phyloP scores from a whole-genome alignment of 2,797 vertebrate genomes.

The Phalanger gymnotis region DNA sequence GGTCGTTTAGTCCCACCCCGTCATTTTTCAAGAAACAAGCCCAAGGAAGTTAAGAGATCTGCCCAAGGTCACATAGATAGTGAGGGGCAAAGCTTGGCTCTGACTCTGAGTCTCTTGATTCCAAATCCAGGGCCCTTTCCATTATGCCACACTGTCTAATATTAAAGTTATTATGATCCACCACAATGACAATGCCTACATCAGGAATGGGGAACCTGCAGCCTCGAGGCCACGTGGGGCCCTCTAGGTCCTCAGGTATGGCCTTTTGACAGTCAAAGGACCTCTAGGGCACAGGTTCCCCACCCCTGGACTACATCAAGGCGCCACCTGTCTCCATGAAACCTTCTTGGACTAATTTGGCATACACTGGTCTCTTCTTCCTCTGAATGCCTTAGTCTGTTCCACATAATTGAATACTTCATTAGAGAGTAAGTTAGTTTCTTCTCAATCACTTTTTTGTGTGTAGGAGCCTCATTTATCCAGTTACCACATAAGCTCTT shows the following conservation, averaged over 20 bases:
- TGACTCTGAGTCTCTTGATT: not conserved
- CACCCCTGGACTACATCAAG: not conserved
- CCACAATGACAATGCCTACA: not conserved
- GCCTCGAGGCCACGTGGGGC: too few species aligned
- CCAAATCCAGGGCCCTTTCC: not conserved
- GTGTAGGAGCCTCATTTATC: not conserved
- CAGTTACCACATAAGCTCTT: not conserved
- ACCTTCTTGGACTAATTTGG: not conserved
- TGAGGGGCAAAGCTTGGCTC: not conserved
- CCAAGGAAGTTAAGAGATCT: not conserved
- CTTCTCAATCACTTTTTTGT: not conserved
- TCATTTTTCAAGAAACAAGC: not conserved
- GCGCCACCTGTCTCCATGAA: not conserved
- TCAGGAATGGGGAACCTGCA: too few species aligned
- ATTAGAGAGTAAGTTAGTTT: not conserved
- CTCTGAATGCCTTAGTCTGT: not conserved
- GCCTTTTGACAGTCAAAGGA: too few species aligned
- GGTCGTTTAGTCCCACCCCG: not conserved
- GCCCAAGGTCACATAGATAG: not conserved
- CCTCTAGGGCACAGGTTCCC: too few species aligned
- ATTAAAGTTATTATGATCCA: not conserved
- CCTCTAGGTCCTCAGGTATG: too few species aligned
- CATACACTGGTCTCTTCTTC: not conserved
- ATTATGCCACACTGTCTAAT: not conserved
- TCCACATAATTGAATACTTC: not conserved